Evolutionary conservation across 1,140 invertebrate species (phyloP).

Genomic region (Drosophila albomicans): DNA sequence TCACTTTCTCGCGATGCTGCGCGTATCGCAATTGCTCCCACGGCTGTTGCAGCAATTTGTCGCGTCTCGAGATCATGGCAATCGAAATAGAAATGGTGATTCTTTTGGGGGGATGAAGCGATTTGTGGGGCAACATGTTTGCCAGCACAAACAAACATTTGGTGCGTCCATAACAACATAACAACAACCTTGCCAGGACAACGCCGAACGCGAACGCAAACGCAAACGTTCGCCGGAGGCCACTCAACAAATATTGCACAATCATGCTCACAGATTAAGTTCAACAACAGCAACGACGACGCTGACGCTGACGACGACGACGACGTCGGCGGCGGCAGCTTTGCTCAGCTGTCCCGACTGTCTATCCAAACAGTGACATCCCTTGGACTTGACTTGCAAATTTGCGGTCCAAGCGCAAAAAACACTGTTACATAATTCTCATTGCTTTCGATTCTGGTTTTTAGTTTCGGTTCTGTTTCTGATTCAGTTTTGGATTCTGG

Average conservation of each 20-base stretch:
- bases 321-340: constrained; percentile 60
- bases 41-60: constrained; percentile 85
- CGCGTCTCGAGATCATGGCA: constrained; percentile 85
- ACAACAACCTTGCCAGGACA: constrained; percentile 82
- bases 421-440: constrained; percentile 78
- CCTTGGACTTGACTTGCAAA: constrained; percentile 78
- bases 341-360: constrained; percentile 78
- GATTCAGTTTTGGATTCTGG: constrained; percentile 12
- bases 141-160: constrained; percentile 65
- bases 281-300: constrained; percentile 48
- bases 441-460: constrained; percentile 39
- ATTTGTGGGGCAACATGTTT: constrained; percentile 45
- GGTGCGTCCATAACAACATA: constrained; percentile 79
- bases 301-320: constrained; percentile 14
- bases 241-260: constrained; percentile 74
- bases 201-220: constrained; percentile 17
- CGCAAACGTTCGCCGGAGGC: constrained; percentile 25
- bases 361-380: constrained; percentile 77
- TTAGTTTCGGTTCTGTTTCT: constrained; percentile 14
- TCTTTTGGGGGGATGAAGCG: not conserved
- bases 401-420: constrained; percentile 56
- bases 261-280: constrained; percentile 78
- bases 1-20: constrained; percentile 85
- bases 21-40: constrained; percentile 85
- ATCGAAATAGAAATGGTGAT: constrained; percentile 30